phyloP scores from a whole-genome alignment of 1,140 invertebrate genomes.

The Drosophila asahinai region DNA sequence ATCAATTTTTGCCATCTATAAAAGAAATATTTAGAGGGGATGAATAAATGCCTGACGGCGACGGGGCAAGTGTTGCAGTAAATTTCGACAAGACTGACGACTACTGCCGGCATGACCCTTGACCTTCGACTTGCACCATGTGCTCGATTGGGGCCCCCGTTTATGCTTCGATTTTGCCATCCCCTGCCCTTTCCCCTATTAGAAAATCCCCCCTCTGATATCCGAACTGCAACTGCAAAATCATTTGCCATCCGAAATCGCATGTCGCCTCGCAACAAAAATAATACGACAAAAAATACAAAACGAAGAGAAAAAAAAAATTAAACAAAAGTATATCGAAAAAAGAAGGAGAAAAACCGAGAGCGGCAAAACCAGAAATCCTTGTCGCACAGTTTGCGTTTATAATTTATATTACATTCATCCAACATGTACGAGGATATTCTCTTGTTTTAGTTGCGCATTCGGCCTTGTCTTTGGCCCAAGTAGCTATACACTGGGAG shows the following conservation, averaged over 20 bases:
- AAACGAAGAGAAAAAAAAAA: neutral
- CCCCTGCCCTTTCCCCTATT: neutral
- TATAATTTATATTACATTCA: slow-evolving; percentile 79
- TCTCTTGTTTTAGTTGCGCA: slow-evolving; percentile 70
- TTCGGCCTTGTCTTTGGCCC: slow-evolving; percentile 66
- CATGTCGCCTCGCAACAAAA: slow-evolving; percentile 50
- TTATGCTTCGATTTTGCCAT: slow-evolving; percentile 61
- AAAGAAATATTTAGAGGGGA: slow-evolving; percentile 23
- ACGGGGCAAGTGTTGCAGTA: slow-evolving; percentile 73
- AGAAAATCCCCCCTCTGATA: neutral
- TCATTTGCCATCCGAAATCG: slow-evolving; percentile 76
- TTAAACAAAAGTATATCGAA: slow-evolving; percentile 12
- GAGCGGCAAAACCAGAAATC: slow-evolving; percentile 49
- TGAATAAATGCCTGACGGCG: slow-evolving; percentile 36
- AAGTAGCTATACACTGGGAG: slow-evolving; percentile 19
- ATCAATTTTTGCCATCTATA: slow-evolving; percentile 58
- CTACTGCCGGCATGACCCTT: slow-evolving; percentile 67
- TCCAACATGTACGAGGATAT: slow-evolving; percentile 37
- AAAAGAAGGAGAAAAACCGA: slow-evolving; percentile 1
- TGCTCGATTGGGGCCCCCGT: slow-evolving; percentile 48
- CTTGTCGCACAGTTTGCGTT: slow-evolving; percentile 82
- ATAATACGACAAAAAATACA: slow-evolving; percentile 17
- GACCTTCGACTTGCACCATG: slow-evolving; percentile 74
- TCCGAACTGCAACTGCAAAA: slow-evolving; percentile 54
- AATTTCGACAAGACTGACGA: slow-evolving; percentile 65